phyloP scores from a whole-genome alignment of 2,797 vertebrate species.

The Neoniphon sammara region DNA sequence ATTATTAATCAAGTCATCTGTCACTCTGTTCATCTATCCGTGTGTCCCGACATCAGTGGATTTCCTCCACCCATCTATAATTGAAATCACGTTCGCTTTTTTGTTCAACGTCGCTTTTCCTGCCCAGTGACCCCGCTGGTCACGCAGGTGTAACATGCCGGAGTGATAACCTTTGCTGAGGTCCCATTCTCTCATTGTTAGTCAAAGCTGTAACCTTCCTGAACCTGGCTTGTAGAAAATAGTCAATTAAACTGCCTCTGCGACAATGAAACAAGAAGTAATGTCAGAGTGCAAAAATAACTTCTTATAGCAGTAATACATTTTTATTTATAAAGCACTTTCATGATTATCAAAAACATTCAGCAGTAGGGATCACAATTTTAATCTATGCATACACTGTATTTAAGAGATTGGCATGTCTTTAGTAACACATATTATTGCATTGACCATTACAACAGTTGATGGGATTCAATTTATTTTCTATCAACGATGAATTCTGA shows the following conservation, averaged over 20 bases:
- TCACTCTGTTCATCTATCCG: slow-evolving; percentile 67
- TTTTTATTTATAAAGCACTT: too few species aligned
- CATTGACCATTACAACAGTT: slow-evolving; percentile 36
- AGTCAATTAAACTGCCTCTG: neutral
- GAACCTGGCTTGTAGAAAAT: slow-evolving; percentile 15
- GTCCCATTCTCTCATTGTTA: slow-evolving; percentile 34
- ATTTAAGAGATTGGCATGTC: slow-evolving; percentile 21
- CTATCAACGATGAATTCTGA: neutral
- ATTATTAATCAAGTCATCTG: slow-evolving; percentile 77
- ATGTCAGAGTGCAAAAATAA: neutral
- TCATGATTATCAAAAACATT: too few species aligned
- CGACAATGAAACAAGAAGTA: slow-evolving; percentile 13
- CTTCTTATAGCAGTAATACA: neutral
- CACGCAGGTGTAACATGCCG: slow-evolving; percentile 44
- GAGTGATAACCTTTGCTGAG: slow-evolving; percentile 47
- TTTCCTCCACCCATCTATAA: slow-evolving; percentile 55
- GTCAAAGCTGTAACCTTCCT: slow-evolving; percentile 11
- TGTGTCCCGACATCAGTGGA: slow-evolving; percentile 64
- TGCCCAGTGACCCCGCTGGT: slow-evolving; percentile 58
- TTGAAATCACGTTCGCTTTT: slow-evolving; percentile 71
- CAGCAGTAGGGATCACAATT: neutral
- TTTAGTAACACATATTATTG: neutral
- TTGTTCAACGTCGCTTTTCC: slow-evolving; percentile 53
- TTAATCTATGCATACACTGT: neutral
- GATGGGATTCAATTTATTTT: slow-evolving; percentile 23